Conservation (phyloP, 2,797 vertebrate species). For the Silurus lanzhouensis region DNA sequence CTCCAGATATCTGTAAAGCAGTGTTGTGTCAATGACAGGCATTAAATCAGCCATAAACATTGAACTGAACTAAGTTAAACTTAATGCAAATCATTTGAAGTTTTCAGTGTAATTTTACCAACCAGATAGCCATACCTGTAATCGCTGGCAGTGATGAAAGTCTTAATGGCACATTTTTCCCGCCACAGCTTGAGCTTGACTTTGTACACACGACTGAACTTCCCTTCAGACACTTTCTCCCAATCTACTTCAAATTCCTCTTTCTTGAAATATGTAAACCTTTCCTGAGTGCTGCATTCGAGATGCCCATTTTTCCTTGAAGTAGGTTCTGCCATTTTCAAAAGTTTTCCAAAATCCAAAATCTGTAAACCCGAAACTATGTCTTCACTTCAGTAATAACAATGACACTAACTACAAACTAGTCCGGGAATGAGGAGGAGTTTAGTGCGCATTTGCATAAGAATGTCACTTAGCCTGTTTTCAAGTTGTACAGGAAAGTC, state of each 20-base stretch:
- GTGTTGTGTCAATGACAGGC: not conserved
- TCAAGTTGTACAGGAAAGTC: slow-evolving; percentile 23
- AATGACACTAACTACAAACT: slow-evolving; percentile 17
- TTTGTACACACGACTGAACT: slow-evolving; percentile 81
- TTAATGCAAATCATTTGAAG: not conserved
- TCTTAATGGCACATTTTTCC: slow-evolving; percentile 79
- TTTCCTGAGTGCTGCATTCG: slow-evolving; percentile 45
- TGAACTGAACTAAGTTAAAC: not conserved
- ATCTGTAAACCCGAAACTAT: not conserved
- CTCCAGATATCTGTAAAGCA: not conserved
- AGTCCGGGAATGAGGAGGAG: slow-evolving; percentile 39
- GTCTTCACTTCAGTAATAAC: not conserved
- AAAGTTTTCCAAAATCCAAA: slow-evolving; percentile 4
- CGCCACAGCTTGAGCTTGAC: slow-evolving; percentile 78
- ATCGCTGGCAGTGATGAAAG: slow-evolving; percentile 62
- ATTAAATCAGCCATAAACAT: not conserved
- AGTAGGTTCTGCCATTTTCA: slow-evolving; percentile 32
- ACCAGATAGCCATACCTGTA: slow-evolving; percentile 68
- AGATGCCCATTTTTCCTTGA: slow-evolving; percentile 57
- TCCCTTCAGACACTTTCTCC: slow-evolving; percentile 77
- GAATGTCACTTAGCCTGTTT: slow-evolving; percentile 58
- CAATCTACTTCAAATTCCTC: slow-evolving; percentile 84
- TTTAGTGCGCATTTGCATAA: slow-evolving; percentile 31
- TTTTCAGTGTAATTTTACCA: not conserved
- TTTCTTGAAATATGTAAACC: slow-evolving; percentile 72